phyloP scores from a whole-genome alignment of 2,113 vertebrate genomes.

The Corydoras maculifer region DNA sequence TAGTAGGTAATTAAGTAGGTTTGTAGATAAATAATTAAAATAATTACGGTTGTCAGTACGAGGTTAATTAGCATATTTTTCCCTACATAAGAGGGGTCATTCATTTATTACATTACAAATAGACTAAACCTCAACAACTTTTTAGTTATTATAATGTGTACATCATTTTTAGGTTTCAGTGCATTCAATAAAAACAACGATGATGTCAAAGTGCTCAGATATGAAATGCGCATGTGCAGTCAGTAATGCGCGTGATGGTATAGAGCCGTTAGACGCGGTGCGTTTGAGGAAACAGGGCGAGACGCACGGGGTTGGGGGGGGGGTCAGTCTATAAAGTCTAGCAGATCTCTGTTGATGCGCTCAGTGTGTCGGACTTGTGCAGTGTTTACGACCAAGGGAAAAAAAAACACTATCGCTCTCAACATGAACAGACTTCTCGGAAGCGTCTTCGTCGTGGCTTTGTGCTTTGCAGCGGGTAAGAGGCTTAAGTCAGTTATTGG shows the following conservation, averaged over 20 bases:
- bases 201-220: too few species aligned
- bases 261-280: neutral
- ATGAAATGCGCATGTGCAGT: neutral
- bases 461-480: conserved; percentile 28
- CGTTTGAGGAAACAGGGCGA: neutral
- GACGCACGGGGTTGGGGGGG: neutral
- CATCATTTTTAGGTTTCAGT: too few species aligned
- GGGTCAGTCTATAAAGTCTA: neutral
- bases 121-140: too few species aligned
- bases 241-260: neutral
- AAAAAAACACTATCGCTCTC: neutral
- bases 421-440: conserved; percentile 24
- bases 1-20: too few species aligned
- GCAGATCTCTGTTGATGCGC: neutral
- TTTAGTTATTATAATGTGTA: too few species aligned
- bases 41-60: too few species aligned
- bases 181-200: too few species aligned
- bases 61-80: too few species aligned
- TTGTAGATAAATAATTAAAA: too few species aligned
- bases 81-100: too few species aligned
- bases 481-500: too few species aligned
- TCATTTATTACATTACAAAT: too few species aligned
- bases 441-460: conserved; percentile 5
- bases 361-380: neutral
- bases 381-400: neutral